Base-by-base conservation (phyloP, 2,113 vertebrate species). In the Cynopterus brachyotis region DNA sequence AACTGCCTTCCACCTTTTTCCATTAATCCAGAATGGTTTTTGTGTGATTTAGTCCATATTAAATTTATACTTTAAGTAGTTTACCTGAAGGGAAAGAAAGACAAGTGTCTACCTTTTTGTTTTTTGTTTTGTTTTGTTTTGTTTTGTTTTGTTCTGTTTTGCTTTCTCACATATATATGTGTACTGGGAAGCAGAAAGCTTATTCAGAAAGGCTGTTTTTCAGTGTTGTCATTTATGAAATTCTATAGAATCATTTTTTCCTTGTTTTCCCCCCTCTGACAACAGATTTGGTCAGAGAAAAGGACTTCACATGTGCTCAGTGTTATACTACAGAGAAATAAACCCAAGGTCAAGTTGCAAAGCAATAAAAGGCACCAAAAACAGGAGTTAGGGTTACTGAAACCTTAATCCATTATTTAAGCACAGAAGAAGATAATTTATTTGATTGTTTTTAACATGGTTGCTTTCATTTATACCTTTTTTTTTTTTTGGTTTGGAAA, bases 211-310 rank as follows among this genome's bases (percentile, higher is more conserved):
- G 16, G n/a, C 24, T 89, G 16, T 76, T 95, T 78, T 76, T 57
- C 35, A 45, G 20, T 80, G 17, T 69, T 66, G 70, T 50, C 70
- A 92, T 15, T 92, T 94, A 57, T 78, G 20, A 95, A 85, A 76
- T 84, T 89, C 32, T 91, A 47, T 53, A 75, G 11, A 53, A 57
- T 15, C 80, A 92, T 66, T 89, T 89, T 89, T 53, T 82, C 24
- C 8, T 75, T 89, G 12, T 84, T 89, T 32, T 4, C 9, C 13
- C 24, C 35, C 42, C 17, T 24, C 57, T 32, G 55, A 69, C 35
- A 88, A 85, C 19, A 85, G 35, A 89, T 93, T 94, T 91, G 19
- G 67, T 85, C 81, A 88, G 80, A 37, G 64, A 53, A 93, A 92
- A 95, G 22, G 62, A 78, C 45, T 95, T 89, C 76, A 75, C 30